Evolutionary conservation across 2,113 vertebrate genomes (phyloP), one percentile per base, ranked within the genome.

Genomic region (Vulpes lagopus): DNA sequence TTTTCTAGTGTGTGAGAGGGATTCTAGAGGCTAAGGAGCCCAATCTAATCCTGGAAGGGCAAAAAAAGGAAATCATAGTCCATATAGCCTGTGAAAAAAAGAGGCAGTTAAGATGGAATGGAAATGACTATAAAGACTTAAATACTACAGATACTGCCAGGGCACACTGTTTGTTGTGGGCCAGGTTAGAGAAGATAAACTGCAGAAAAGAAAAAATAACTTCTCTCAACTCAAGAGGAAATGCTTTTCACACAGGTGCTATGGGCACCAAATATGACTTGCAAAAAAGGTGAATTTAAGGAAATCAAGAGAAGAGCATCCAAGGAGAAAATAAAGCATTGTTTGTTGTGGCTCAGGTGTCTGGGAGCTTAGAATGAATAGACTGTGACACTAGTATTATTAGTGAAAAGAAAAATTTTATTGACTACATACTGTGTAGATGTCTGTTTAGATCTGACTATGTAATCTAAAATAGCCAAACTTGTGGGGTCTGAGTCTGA

Each of bases 81-180:
- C 92, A 96, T 96, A 89, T 57, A 93, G 80, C 64, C 79, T 97
- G 8, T 98, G 89, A 94, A 97, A 82, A 96, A 86, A 97, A 97
- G 90, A 55, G 89, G 69, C 79, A 95, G 59, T 97, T 98, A 98
- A 95, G 51, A 97, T 76, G 74, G 20, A 35, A 96, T 97, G 91
- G 97, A 98, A 98, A 98, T 98, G 97, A 96, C 92, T 98, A 64
- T 98, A 97, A 98, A 98, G 95, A 96, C 89, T 93, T 97, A 96
- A 98, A 98, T 97, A 89, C 74, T 97, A 59, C 35, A 97, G 97
- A 81, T 98, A 98, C 97, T 98, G 67, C 93, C 86, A 97, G 97
- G 25, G n/a, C 78, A 73, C 59, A 86, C 62, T 97, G 71, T 32
- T 95, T 97, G 92, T 96, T 86, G 53, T 78, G 71, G 87, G 7